phyloP scores from a whole-genome alignment of 2,113 vertebrate genomes.

The Candoia aspera region DNA sequence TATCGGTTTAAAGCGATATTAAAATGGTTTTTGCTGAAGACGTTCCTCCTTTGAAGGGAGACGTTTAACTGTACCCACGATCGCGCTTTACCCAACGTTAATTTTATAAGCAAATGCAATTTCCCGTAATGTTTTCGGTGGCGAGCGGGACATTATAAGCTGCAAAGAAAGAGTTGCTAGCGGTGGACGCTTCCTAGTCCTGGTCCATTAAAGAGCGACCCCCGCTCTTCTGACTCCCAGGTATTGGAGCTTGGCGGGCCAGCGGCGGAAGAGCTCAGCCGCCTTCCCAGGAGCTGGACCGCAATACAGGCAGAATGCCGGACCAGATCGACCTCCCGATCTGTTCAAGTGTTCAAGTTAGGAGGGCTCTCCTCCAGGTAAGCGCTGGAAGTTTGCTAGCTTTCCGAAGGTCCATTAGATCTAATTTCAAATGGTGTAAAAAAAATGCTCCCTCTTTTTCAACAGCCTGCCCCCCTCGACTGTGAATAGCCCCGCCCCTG shows the following conservation, averaged over 20 bases:
- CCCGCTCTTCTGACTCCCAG: neutral
- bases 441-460: neutral
- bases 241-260: neutral
- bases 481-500: slow-evolving; percentile 65
- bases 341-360: too few species aligned
- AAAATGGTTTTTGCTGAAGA: neutral
- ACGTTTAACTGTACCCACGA: slow-evolving; percentile 20
- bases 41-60: neutral
- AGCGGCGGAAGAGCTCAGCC: neutral
- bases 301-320: neutral
- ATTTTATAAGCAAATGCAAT: neutral
- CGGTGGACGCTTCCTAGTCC: neutral
- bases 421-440: slow-evolving; percentile 7
- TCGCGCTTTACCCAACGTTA: slow-evolving; percentile 43
- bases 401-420: neutral
- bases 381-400: neutral
- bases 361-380: neutral
- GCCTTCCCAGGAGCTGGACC: neutral
- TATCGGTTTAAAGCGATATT: too few species aligned
- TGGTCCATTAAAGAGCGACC: neutral
- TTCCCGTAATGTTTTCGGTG: neutral
- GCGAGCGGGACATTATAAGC: neutral
- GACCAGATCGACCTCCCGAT: neutral
- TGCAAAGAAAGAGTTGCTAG: neutral
- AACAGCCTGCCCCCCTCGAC: slow-evolving; percentile 23